Evolutionary conservation across 2,113 vertebrate genomes (phyloP).

Genomic region (Gallinago paraguaiae): DNA sequence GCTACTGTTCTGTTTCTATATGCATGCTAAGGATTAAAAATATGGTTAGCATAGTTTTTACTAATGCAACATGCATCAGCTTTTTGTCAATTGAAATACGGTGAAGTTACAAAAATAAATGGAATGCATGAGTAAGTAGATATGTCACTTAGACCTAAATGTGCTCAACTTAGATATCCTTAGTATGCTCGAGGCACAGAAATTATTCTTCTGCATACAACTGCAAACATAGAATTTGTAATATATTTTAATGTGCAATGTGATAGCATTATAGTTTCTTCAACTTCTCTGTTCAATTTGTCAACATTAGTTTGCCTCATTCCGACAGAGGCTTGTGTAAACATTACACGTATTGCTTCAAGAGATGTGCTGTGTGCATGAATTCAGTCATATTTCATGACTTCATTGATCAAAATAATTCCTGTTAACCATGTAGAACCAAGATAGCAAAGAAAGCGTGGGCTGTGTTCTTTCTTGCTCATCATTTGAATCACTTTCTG

Average conservation of each 20-base stretch:
- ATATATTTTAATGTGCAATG: not conserved
- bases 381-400: slow-evolving; percentile 9
- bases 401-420: slow-evolving; percentile 40
- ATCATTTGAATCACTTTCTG: not conserved
- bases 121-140: not conserved
- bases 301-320: slow-evolving; percentile 8
- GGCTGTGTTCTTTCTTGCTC: not conserved
- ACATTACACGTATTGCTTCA: not conserved
- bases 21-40: not conserved
- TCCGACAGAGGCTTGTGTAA: slow-evolving; percentile 17
- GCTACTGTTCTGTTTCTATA: not conserved
- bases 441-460: not conserved
- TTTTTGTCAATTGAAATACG: not conserved
- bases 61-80: not conserved
- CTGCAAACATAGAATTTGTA: not conserved
- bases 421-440: not conserved
- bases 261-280: not conserved
- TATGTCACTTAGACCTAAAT: not conserved
- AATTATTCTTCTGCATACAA: not conserved
- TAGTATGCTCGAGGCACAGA: not conserved
- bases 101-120: not conserved
- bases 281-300: not conserved
- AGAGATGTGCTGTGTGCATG: not conserved
- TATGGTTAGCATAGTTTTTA: not conserved
- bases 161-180: not conserved